A percentile compares a stretch with the other conserved stretches of the same genome.
phyloP scores from a whole-genome alignment of 2,797 vertebrate species.

The Enteromius paludinosus region DNA sequence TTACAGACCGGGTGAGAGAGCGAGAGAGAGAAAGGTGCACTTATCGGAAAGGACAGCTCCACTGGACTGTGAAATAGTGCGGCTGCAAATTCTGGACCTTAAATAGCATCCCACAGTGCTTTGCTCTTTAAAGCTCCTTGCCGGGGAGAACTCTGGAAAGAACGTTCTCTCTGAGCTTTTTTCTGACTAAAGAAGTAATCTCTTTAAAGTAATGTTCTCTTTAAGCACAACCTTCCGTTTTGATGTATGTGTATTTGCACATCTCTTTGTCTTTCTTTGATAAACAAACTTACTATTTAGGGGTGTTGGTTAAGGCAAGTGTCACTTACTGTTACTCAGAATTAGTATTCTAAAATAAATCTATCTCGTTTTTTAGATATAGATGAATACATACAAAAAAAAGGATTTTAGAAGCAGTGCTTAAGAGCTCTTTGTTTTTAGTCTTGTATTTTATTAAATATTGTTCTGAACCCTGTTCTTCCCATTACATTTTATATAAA shows the following conservation, averaged over 20 bases:
- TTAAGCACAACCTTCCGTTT: constrained; percentile 10
- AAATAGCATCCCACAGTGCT: constrained; percentile 60
- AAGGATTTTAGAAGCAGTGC: background rate
- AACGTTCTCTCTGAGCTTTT: constrained; percentile 37
- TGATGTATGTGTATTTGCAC: background rate
- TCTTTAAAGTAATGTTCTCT: constrained; percentile 26
- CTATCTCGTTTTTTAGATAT: background rate
- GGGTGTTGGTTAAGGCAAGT: background rate
- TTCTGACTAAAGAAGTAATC: constrained; percentile 33
- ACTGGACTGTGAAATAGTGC: constrained; percentile 63
- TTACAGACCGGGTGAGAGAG: constrained; percentile 88
- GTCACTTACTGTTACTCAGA: background rate
- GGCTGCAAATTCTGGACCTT: constrained; percentile 51
- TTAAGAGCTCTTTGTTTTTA: background rate
- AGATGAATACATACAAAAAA: background rate
- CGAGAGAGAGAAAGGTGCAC: constrained; percentile 20
- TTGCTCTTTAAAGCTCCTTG: constrained; percentile 53
- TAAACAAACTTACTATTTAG: background rate
- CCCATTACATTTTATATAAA: background rate
- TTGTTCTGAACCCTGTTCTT: background rate
- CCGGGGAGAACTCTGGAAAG: constrained; percentile 40
- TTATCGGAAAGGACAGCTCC: constrained; percentile 60
- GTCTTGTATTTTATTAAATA: background rate
- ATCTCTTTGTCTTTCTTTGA: background rate
- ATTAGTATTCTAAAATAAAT: background rate